Percentiles rank a stretch among this genome's conserved stretches.
phyloP scores from a whole-genome alignment of 2,888 invertebrate genomes.

The Dryobotodes eremita region DNA sequence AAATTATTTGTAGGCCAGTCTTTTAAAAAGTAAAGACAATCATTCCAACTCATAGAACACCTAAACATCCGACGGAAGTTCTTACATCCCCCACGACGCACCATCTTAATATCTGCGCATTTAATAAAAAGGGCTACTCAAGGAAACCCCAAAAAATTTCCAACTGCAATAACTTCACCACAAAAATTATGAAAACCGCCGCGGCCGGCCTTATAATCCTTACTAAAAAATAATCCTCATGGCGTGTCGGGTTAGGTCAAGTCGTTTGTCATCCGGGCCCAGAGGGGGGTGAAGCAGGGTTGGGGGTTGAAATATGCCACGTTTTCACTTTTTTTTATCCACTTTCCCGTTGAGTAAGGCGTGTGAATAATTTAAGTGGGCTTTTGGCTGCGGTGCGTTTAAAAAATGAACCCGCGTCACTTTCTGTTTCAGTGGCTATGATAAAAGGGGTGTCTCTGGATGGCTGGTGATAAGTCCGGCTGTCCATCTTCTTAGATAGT shows the following conservation, averaged over 20 bases:
- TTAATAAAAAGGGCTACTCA: constrained; percentile 51
- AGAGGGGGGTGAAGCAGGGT: constrained; percentile 20
- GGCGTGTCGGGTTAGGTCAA: constrained; percentile 69
- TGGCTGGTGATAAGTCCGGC: constrained; percentile 48
- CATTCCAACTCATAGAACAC: not conserved
- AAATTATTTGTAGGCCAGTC: not conserved
- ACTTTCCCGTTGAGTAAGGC: constrained; percentile 72
- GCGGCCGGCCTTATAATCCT: constrained; percentile 63
- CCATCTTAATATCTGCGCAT: constrained; percentile 39
- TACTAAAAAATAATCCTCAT: constrained; percentile 68
- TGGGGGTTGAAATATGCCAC: constrained; percentile 73
- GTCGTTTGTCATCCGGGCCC: constrained; percentile 74
- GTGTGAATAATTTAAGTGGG: constrained; percentile 82
- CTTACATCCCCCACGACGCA: constrained; percentile 24
- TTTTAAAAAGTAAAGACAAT: not conserved
- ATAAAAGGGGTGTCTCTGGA: constrained; percentile 53
- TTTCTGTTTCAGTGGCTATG: constrained; percentile 63
- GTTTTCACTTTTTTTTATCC: constrained; percentile 80
- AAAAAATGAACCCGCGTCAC: constrained; percentile 75
- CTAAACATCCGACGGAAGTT: not conserved
- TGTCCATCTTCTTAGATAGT: constrained; percentile 45
- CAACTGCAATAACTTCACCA: constrained; percentile 57
- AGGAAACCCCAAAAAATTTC: constrained; percentile 36
- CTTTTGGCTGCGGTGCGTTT: constrained; percentile 74
- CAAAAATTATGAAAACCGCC: constrained; percentile 62